Conservation (phyloP, 2,113 vertebrate species). For the Clarias batrachus region DNA sequence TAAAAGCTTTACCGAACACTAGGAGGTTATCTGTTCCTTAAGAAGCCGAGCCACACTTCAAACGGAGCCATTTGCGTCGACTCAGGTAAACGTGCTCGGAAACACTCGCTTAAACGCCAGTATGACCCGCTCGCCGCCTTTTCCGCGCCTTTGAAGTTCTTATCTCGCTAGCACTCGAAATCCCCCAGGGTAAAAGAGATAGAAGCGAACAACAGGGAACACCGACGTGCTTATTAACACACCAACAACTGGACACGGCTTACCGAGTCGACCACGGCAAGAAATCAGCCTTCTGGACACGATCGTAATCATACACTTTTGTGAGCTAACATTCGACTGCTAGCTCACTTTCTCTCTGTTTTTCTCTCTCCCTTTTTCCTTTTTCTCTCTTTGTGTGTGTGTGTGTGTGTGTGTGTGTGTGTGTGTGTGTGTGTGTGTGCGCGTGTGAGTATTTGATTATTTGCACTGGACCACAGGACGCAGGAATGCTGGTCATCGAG, state of each 20-base stretch:
- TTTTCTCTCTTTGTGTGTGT: not conserved
- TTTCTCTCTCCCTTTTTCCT: not conserved
- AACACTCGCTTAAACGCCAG: slow-evolving; percentile 16
- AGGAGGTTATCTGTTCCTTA: slow-evolving; percentile 31
- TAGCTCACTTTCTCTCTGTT: not conserved
- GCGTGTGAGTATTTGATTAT: not conserved
- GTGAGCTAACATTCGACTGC: not conserved
- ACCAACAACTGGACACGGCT: slow-evolving; percentile 25
- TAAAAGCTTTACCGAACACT: slow-evolving; percentile 18
- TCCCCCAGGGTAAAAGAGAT: slow-evolving; percentile 36
- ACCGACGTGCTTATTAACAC: slow-evolving; percentile 44
- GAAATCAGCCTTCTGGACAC: not conserved
- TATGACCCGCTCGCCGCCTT: slow-evolving; percentile 1
- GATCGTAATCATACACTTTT: slow-evolving; percentile 12
- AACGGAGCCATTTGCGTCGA: slow-evolving; percentile 32
- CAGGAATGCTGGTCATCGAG: not conserved
- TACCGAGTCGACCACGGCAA: not conserved
- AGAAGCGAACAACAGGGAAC: slow-evolving; percentile 36
- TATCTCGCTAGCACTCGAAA: slow-evolving; percentile 58
- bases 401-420: not conserved
- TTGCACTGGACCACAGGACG: not conserved
- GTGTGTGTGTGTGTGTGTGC: not conserved
- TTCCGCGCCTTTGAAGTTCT: slow-evolving; percentile 49
- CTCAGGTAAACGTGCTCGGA: slow-evolving; percentile 32
- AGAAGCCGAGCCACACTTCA: slow-evolving; percentile 41